Conservation (phyloP, 2,888 invertebrate species). For the Leptinotarsa juncta region DNA sequence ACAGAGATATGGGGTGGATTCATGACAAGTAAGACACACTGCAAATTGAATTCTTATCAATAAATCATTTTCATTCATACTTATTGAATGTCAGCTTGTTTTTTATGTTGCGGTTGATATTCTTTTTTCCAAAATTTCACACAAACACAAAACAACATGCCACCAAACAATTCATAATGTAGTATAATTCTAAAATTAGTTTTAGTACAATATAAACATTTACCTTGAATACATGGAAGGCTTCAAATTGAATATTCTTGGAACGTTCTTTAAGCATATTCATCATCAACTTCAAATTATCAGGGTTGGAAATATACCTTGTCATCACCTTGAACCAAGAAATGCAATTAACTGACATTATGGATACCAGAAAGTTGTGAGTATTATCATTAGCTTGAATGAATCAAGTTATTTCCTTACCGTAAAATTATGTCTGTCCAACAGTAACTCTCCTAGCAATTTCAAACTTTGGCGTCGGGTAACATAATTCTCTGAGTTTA, state of each 20-base stretch:
- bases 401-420: constrained; percentile 67
- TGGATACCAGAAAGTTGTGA: not conserved
- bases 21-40: no score
- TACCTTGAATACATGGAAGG: constrained; percentile 99
- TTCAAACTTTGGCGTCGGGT: constrained; percentile 98
- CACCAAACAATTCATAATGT: no score
- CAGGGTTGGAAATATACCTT: constrained; percentile 98
- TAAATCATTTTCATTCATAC: no score
- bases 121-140: no score
- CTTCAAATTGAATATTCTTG: constrained; percentile 99
- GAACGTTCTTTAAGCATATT: constrained; percentile 99
- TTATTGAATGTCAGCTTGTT: no score
- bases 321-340: constrained; percentile 81
- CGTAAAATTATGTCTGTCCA: constrained; percentile 99
- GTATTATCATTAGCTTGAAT: not conserved
- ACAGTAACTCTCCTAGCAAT: constrained; percentile 93
- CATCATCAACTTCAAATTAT: constrained; percentile 99
- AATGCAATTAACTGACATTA: not conserved
- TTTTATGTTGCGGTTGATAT: no score
- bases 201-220: constrained; percentile 11
- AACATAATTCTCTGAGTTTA: constrained; percentile 99
- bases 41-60: no score
- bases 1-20: no score
- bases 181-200: not conserved
- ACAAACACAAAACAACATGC: no score